Evolutionary conservation across 2,113 vertebrate genomes (phyloP).

Genomic region (Trachemys scripta): DNA sequence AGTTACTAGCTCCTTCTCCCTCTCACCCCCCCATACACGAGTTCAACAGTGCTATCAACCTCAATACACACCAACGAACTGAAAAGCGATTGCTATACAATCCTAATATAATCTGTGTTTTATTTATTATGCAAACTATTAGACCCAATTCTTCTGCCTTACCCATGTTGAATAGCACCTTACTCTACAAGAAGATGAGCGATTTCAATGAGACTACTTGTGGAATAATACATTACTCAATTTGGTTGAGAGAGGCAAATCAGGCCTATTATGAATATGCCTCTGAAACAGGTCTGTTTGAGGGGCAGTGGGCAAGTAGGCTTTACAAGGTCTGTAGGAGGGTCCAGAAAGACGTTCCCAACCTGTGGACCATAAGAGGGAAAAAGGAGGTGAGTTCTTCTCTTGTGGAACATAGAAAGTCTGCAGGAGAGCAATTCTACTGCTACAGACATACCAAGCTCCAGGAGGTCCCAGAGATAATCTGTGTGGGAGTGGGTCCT

Average conservation of each 20-base stretch:
- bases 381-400: not conserved
- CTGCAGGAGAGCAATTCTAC: not conserved
- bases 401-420: accelerated
- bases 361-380: accelerated
- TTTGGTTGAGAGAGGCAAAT: not conserved
- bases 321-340: not conserved
- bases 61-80: not conserved
- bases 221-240: not conserved
- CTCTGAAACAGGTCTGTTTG: not conserved
- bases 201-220: accelerated
- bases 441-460: not conserved
- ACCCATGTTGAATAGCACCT: accelerated
- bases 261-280: not conserved
- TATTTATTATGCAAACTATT: not conserved
- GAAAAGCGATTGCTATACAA: not conserved
- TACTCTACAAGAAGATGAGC: not conserved
- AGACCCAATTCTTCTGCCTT: not conserved
- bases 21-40: too few species aligned
- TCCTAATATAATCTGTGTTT: not conserved
- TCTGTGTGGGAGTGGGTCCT: not conserved
- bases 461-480: not conserved
- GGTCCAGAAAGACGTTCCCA: not conserved
- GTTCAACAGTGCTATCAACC: not conserved
- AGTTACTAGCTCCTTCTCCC: not conserved
- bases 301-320: not conserved